Percentiles rank a stretch among this genome's conserved stretches.
These are phyloP conservation scores for Heterotis niloticus DNA, from an alignment of 2,113 vertebrate species.

Conservation along the genomic window DNA sequence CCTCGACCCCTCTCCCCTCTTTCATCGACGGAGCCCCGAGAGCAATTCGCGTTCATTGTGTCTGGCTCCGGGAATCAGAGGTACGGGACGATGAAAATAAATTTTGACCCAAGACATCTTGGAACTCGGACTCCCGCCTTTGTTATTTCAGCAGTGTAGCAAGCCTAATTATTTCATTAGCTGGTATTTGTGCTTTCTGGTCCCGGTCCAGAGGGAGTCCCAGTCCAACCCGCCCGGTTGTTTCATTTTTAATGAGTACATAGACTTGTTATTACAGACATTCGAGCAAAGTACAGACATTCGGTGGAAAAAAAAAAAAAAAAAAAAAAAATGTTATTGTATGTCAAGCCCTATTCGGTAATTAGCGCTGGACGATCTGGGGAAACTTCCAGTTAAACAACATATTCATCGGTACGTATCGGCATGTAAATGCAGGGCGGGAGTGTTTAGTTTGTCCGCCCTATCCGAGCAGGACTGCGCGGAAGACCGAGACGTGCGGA, in stretches of 20 bases:
- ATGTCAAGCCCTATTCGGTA: constrained; percentile 8
- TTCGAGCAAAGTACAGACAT: constrained; percentile 12
- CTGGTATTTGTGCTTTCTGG: constrained; percentile 17
- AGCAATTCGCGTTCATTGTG: background rate
- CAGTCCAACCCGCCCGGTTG: constrained; percentile 4
- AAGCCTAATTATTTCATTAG: constrained; percentile 24
- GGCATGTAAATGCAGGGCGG: constrained; percentile 7
- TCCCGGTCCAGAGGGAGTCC: background rate
- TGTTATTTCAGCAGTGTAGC: constrained; percentile 20
- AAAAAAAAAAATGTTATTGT: background rate
- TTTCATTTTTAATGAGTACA: constrained; percentile 11
- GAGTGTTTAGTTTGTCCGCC: background rate
- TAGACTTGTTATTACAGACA: constrained; percentile 21
- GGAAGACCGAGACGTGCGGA: background rate
- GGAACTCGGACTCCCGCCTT: constrained; percentile 14
- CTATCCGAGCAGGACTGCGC: background rate
- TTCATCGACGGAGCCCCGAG: background rate
- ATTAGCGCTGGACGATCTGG: constrained; percentile 14
- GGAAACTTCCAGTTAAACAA: background rate
- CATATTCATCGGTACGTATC: constrained; percentile 9
- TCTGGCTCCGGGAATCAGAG: background rate
- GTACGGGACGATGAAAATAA: constrained; percentile 22
- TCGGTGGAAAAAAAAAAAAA: background rate
- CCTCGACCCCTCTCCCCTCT: background rate
- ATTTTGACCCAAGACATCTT: constrained; percentile 24